Percentiles rank a stretch among this genome's conserved stretches.
phyloP scores from a whole-genome alignment of 1,140 invertebrate species.

The Hyposmocoma kahamanoa region DNA sequence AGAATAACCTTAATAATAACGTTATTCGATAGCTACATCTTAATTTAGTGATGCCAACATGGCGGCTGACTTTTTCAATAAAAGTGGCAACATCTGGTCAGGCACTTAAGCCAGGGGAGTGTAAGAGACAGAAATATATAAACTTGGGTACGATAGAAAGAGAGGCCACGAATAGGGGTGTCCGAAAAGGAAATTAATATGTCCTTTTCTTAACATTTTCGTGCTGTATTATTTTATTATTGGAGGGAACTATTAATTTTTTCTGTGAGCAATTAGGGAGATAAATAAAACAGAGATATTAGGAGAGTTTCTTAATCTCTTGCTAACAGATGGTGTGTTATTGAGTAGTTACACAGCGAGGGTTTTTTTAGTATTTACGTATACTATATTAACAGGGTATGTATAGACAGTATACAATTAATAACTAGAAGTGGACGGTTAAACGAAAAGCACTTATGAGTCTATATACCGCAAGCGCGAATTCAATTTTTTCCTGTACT shows the following conservation, averaged over 20 bases:
- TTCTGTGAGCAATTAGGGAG: slow-evolving; percentile 18
- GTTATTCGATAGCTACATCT: slow-evolving; percentile 40
- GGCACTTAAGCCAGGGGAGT: slow-evolving; percentile 57
- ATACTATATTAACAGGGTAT: no score
- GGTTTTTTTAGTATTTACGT: no score
- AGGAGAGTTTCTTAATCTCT: no score
- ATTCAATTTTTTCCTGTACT: no score
- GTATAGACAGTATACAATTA: no score
- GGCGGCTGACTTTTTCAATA: slow-evolving; percentile 62
- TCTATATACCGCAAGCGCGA: no score
- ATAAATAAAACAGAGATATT: slow-evolving; percentile 1
- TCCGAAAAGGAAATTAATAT: slow-evolving; percentile 52
- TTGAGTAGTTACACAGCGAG: no score
- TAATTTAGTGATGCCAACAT: slow-evolving; percentile 60
- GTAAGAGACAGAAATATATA: slow-evolving; percentile 25
- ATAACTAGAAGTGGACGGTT: no score
- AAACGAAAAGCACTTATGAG: no score
- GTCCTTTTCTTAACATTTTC: slow-evolving; percentile 58
- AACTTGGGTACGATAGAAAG: slow-evolving; percentile 14
- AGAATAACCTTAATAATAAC: slow-evolving; percentile 23
- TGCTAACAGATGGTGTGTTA: no score
- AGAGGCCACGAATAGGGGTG: slow-evolving; percentile 26
- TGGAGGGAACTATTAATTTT: slow-evolving; percentile 45
- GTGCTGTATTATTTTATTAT: slow-evolving; percentile 62
- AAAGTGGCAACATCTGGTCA: slow-evolving; percentile 58